Evolutionary conservation across 2,113 vertebrate genomes (phyloP).

Genomic region (Apaloderma vittatum): DNA sequence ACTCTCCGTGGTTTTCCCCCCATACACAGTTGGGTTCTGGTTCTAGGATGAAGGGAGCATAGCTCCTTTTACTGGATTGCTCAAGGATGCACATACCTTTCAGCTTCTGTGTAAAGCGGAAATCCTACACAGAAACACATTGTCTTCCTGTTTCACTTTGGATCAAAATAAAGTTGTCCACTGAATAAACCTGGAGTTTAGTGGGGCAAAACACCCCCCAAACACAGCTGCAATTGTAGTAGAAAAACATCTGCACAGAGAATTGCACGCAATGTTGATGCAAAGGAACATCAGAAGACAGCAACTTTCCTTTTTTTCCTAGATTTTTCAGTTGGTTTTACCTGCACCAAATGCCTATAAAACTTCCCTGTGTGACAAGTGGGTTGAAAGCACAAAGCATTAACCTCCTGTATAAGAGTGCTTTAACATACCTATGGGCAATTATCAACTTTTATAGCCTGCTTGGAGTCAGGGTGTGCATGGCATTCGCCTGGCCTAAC

Average conservation of each 20-base stretch:
- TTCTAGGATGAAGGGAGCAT: neutral
- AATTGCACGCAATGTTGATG: neutral
- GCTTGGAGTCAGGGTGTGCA: neutral
- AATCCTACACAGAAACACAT: neutral
- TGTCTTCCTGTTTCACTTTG: neutral
- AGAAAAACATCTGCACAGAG: neutral
- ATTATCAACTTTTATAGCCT: neutral
- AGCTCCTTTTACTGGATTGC: neutral
- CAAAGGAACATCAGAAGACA: neutral
- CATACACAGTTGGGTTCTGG: neutral
- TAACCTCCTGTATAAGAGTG: neutral
- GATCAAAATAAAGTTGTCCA: neutral
- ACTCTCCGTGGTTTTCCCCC: neutral
- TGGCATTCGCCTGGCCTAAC: neutral
- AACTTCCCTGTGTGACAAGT: neutral
- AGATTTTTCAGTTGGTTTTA: neutral
- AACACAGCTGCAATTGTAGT: neutral
- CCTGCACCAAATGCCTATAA: neutral
- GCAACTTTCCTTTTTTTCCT: neutral
- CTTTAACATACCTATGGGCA: neutral
- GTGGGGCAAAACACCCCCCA: accelerated
- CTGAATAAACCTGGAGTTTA: neutral
- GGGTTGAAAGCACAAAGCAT: neutral
- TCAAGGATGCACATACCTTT: neutral
- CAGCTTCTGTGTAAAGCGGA: neutral